Percentiles rank a stretch among this genome's conserved stretches.
These are phyloP conservation scores for Scophthalmus maximus DNA, from an alignment of 2,113 vertebrate genomes.

Conservation along the genomic window DNA sequence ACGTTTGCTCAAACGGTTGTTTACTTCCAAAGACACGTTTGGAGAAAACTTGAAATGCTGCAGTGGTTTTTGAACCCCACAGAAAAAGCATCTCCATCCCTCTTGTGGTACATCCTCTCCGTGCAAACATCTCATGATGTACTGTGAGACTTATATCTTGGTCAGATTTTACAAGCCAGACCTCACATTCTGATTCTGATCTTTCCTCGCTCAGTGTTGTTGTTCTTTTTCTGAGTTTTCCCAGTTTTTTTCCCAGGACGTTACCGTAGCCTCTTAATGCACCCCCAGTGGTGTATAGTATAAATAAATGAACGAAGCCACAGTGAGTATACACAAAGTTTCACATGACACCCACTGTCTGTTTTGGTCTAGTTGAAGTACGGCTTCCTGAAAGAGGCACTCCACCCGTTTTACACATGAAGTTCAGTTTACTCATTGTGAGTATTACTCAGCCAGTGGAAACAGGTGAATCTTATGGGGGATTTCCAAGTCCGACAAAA, in stretches of 20 bases:
- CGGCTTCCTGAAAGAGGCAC: constrained; percentile 10
- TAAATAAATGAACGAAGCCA: constrained; percentile 46
- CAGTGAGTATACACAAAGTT: constrained; percentile 32
- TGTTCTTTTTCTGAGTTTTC: constrained; percentile 14
- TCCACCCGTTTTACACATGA: constrained; percentile 15
- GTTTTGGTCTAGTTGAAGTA: constrained; percentile 24
- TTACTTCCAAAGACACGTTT: constrained; percentile 16
- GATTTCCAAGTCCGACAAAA: constrained; percentile 11
- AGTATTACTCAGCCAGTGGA: constrained; percentile 3
- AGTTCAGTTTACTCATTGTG: constrained; percentile 8
- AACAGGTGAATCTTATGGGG: constrained; percentile 9
- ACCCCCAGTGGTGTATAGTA: constrained; percentile 2
- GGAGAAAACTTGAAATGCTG: not conserved
- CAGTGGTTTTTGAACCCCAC: not conserved
- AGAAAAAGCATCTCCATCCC: not conserved
- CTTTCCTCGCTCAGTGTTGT: constrained; percentile 27
- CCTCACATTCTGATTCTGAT: constrained; percentile 29
- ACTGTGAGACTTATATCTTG: constrained; percentile 1
- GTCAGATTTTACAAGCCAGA: constrained; percentile 16
- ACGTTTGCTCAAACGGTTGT: constrained; percentile 13
- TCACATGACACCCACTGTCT: constrained; percentile 39
- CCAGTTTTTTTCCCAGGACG: not conserved
- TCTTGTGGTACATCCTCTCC: not conserved
- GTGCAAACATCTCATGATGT: constrained; percentile 15
- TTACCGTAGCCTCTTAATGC: constrained; percentile 29